These are phyloP conservation scores for Pluvianellus socialis DNA, from an alignment of 2,113 vertebrate genomes.

Conservation along the genomic window DNA sequence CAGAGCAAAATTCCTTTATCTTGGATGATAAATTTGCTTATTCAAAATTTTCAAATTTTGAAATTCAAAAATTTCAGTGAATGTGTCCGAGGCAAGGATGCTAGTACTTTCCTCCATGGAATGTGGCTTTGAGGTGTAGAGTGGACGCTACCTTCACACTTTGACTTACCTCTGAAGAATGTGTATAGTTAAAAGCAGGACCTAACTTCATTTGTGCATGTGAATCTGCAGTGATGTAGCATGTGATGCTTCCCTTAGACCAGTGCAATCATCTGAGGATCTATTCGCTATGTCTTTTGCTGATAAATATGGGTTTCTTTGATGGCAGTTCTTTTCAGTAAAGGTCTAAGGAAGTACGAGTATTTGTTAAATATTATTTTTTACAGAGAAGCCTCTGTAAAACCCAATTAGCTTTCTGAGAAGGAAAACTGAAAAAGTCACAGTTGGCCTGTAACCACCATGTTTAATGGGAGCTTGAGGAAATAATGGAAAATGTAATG, in stretches of 20 bases:
- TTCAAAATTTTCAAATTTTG: background rate
- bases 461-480: background rate
- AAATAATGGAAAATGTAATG: conserved; percentile 4
- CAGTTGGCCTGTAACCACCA: background rate
- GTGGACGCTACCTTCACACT: background rate
- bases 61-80: background rate
- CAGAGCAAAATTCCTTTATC: background rate
- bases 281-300: background rate
- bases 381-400: background rate
- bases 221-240: background rate
- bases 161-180: background rate
- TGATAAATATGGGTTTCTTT: accelerated
- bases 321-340: background rate
- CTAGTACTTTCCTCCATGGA: background rate
- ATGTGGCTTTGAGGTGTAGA: background rate
- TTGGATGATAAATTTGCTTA: background rate
- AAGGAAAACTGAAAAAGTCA: background rate
- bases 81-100: background rate
- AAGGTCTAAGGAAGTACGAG: background rate
- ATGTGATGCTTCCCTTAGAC: background rate
- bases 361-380: background rate
- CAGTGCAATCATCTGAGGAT: background rate
- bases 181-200: background rate
- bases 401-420: background rate
- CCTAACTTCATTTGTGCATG: background rate